Evolutionary conservation across 2,797 vertebrate genomes (phyloP), one percentile per base, ranked within the genome.

Genomic region (Spondyliosoma cantharus): DNA sequence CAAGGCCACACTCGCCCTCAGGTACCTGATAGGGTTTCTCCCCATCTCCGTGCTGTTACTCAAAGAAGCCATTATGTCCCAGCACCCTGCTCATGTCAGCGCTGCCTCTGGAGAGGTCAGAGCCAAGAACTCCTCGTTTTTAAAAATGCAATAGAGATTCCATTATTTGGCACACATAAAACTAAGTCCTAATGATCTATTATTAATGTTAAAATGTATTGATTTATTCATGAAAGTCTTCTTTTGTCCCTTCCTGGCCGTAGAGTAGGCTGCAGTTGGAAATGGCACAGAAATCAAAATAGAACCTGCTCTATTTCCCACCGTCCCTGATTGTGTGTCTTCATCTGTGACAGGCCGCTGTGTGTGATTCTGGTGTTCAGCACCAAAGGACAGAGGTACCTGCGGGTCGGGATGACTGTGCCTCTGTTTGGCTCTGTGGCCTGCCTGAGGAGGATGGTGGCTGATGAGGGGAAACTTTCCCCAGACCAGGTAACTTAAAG

Each of bases 361-460:
- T 97, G 94, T 50, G 92, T 99, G 80, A 96, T 93, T 2, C 94
- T 98, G 93, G 96, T 95, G 87, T 97, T 98, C 92, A 96, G 95
- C 89, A 92, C 94, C 42, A 96, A 97, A 94, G 95, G 95, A 37
- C 91, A 96, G 93, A 83, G 94, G 72, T 97, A 96, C 74, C 91
- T 97, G 85, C 94, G 97, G 27, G 88, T 97, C 8, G 97, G 97
- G 0, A 85, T 98, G 93, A 95, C 96, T 0, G 96, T 97, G 86
- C 97, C 97, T 0, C 95, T 98, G 27, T 92, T 95, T 3, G 95
- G 97, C 59, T 96, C 96, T 0, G 90, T 97, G 83, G 95, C 95
- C 0, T 90, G 89, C 22, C 92, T 99, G 87, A 96, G 97, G 82
- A 94, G 91, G 90, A 95, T 96, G 95, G 96, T 96, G 72, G 96